These are phyloP conservation scores for Diaphora mendica DNA, from an alignment of 2,888 invertebrate genomes.

Conservation along the genomic window DNA sequence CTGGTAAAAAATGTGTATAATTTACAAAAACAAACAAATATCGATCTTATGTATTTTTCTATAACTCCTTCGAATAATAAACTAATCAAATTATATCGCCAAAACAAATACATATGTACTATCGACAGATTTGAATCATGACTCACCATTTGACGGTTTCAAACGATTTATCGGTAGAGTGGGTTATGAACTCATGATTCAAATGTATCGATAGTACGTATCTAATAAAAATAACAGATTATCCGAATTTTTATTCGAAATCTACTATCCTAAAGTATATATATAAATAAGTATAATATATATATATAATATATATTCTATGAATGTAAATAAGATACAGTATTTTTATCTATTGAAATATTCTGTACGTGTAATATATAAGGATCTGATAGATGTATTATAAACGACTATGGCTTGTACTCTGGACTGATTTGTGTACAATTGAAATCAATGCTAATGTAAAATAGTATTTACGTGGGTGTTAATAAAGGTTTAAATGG, in stretches of 20 bases:
- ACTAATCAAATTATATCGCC: background rate
- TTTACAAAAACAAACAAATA: background rate
- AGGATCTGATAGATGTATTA: conserved; percentile 10
- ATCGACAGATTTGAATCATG: no score
- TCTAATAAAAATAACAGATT: background rate
- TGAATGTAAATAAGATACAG: conserved; percentile 34
- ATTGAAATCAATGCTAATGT: conserved; percentile 25
- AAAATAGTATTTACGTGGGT: background rate
- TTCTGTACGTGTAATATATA: conserved; percentile 4
- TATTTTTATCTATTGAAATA: conserved; percentile 32
- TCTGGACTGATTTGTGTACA: conserved; percentile 35
- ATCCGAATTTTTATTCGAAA: background rate
- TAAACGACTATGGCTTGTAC: conserved; percentile 34
- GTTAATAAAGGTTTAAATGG: background rate
- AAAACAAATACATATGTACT: background rate
- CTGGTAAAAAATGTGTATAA: background rate
- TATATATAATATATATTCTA: no score
- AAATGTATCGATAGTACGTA: background rate
- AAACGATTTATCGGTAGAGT: no score
- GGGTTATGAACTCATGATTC: no score
- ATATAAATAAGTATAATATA: no score
- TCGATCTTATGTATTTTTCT: background rate
- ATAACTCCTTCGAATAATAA: background rate
- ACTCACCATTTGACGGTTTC: no score
- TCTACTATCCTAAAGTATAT: background rate